Percentiles rank a stretch among this genome's conserved stretches.
Evolutionary conservation across 2,888 invertebrate genomes (phyloP).

Genomic region (Bruchidius siliquastri): DNA sequence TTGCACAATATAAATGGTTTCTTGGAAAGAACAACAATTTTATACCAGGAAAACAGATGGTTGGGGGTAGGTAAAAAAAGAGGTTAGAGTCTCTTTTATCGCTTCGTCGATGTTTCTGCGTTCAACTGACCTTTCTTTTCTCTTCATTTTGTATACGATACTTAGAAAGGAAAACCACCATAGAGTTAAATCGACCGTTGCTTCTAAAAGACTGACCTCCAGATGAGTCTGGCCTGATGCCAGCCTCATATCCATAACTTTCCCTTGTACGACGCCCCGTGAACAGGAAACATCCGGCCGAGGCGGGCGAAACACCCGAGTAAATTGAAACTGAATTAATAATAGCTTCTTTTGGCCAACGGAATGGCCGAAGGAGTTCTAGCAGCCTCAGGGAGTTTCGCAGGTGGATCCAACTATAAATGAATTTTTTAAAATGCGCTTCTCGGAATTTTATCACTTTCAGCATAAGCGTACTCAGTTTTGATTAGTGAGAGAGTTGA

Average conservation of each 20-base stretch:
- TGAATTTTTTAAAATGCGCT: background rate
- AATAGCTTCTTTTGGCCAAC: background rate
- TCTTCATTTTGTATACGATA: background rate
- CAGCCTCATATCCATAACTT: background rate
- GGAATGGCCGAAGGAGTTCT: background rate
- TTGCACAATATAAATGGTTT: too few relatives aligned
- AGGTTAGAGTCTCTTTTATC: too few relatives aligned
- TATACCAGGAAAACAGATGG: too few relatives aligned
- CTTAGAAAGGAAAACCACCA: background rate
- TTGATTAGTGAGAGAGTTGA: background rate
- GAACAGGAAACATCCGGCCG: background rate
- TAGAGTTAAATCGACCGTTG: background rate
- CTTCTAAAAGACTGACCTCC: background rate
- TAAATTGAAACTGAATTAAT: background rate
- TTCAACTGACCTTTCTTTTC: background rate
- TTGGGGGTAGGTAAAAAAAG: too few relatives aligned
- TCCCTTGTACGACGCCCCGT: background rate
- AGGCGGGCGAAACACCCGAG: background rate
- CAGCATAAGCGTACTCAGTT: background rate
- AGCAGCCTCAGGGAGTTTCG: background rate
- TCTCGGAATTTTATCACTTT: background rate
- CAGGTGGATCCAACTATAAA: background rate
- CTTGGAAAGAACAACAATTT: too few relatives aligned
- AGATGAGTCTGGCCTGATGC: background rate
- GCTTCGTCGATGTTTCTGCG: too few relatives aligned